Conservation (phyloP, 2,797 vertebrate genomes). For the Propithecus deckenii region DNA sequence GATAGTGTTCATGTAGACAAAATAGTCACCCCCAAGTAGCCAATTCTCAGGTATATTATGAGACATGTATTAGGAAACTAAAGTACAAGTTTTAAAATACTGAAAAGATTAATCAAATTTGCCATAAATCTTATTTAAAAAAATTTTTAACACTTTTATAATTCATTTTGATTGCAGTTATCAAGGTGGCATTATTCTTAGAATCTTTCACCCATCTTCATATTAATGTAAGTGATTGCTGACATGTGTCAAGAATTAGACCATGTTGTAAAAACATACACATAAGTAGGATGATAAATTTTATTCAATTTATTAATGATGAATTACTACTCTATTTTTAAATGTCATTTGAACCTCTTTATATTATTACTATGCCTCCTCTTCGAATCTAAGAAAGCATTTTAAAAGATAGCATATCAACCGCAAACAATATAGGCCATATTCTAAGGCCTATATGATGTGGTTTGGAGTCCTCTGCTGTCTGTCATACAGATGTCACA, state of each 20-base stretch:
- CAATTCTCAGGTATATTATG: neutral
- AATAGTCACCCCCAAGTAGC: neutral
- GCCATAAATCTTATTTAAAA: neutral
- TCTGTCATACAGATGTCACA: fast-evolving
- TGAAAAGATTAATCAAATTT: neutral
- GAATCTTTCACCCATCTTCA: neutral
- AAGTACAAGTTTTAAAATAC: neutral
- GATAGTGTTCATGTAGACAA: neutral
- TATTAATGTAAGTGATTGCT: neutral
- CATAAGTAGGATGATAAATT: neutral
- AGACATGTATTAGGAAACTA: neutral
- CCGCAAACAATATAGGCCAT: neutral
- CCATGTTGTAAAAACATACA: neutral
- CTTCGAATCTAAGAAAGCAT: neutral
- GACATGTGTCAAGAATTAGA: neutral
- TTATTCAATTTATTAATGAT: neutral
- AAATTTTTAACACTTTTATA: neutral
- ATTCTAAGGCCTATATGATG: neutral
- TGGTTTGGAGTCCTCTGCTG: fast-evolving
- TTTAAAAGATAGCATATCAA: neutral
- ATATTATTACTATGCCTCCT: neutral
- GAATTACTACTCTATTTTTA: neutral
- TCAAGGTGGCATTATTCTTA: neutral
- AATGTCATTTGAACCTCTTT: neutral
- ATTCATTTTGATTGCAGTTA: neutral